phyloP scores from a whole-genome alignment of 2,113 vertebrate species.

The Alligator mississippiensis region DNA sequence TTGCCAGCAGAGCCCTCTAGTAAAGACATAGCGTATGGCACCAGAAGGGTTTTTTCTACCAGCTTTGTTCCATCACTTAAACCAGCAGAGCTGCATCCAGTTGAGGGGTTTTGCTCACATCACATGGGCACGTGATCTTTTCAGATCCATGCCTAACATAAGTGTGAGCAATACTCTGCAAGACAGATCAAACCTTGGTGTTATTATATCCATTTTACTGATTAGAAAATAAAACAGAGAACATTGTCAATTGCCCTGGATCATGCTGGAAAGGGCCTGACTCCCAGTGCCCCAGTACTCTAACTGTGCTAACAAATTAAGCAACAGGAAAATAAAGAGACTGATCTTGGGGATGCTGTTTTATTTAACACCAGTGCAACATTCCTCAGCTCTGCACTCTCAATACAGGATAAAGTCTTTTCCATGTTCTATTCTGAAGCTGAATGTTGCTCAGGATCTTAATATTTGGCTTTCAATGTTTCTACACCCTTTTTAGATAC shows the following conservation, averaged over 20 bases:
- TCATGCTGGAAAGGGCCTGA: background rate
- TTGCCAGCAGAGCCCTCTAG: too few species aligned
- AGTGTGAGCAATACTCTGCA: too few species aligned
- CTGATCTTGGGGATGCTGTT: background rate
- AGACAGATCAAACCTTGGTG: background rate
- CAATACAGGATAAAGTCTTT: background rate
- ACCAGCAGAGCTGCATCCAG: too few species aligned
- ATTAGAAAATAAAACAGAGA: background rate
- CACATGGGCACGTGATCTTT: too few species aligned
- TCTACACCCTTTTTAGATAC: background rate
- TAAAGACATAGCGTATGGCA: too few species aligned
- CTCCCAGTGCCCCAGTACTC: background rate
- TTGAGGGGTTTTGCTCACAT: too few species aligned
- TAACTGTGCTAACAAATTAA: background rate
- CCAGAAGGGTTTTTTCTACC: too few species aligned
- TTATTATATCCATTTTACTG: background rate
- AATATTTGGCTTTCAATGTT: background rate
- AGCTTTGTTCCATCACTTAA: too few species aligned
- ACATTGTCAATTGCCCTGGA: background rate
- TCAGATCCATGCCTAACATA: too few species aligned
- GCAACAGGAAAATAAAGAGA: background rate
- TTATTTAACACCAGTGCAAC: background rate
- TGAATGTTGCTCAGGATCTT: background rate
- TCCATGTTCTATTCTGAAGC: background rate
- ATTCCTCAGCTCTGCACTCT: fast-evolving